Evolutionary conservation across 2,888 invertebrate species (phyloP).

Genomic region (Apamea monoglypha): DNA sequence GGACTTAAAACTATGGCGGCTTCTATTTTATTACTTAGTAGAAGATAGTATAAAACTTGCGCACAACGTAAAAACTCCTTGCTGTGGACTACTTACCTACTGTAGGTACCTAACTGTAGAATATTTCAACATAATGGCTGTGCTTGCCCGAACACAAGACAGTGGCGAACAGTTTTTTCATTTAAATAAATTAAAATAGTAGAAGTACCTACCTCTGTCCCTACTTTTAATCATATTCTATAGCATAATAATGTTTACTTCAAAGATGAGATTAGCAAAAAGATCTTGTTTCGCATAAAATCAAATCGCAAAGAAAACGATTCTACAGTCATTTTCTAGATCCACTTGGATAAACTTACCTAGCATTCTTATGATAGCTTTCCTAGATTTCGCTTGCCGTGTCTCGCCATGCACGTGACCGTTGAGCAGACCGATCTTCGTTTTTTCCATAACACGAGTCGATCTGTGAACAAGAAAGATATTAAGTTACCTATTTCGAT

Average conservation of each 20-base stretch:
- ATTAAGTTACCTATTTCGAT: neutral
- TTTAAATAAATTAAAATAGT: neutral
- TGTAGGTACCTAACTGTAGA: too few species aligned
- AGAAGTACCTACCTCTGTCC: neutral
- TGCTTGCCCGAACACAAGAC: neutral
- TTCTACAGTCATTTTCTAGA: neutral
- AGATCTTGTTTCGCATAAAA: neutral
- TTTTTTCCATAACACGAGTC: slow-evolving; percentile 82
- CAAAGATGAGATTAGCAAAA: neutral
- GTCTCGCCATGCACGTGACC: slow-evolving; percentile 93
- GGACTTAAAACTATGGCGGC: neutral
- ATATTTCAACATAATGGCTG: neutral
- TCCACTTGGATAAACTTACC: slow-evolving; percentile 86
- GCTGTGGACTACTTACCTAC: neutral
- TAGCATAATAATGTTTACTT: too few species aligned
- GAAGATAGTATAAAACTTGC: neutral
- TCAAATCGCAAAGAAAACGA: neutral
- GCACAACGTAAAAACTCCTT: neutral
- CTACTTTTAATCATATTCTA: too few species aligned
- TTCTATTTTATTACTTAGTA: neutral
- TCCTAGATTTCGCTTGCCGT: slow-evolving; percentile 92
- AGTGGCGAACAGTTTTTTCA: neutral
- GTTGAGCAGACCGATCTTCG: slow-evolving; percentile 82
- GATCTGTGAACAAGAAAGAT: slow-evolving; percentile 72
- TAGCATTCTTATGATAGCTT: slow-evolving; percentile 94